These are phyloP conservation scores for Caenorhabditis remanei DNA, from an alignment of 1,140 invertebrate species.

Conservation along the genomic window DNA sequence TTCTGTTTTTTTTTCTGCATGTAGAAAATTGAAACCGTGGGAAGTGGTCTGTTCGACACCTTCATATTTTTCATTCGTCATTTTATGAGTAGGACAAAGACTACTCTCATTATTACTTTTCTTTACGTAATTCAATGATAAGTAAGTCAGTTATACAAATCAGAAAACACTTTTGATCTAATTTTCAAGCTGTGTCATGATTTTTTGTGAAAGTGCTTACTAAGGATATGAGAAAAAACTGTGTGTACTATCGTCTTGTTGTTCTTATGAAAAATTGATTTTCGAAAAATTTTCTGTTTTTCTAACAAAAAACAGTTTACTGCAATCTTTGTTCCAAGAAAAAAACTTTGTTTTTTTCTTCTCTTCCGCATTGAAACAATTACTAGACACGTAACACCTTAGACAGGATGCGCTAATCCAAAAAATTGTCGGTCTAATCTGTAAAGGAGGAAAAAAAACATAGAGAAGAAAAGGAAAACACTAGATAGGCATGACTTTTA, in stretches of 20 bases:
- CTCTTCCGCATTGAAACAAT: constrained; percentile 35
- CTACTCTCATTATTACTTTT: no score
- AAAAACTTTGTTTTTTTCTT: not conserved
- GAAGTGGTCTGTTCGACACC: not conserved
- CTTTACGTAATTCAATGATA: no score
- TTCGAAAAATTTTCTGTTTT: not conserved
- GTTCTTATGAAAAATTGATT: not conserved
- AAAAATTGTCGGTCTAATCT: constrained; percentile 45
- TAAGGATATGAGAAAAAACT: no score
- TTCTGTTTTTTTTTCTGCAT: not conserved
- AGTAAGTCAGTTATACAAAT: not conserved
- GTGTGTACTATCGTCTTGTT: no score
- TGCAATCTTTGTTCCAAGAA: constrained; percentile 30
- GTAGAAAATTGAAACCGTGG: constrained; percentile 3
- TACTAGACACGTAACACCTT: not conserved
- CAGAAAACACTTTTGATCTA: no score
- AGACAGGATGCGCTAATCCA: not conserved
- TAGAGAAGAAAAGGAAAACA: not conserved
- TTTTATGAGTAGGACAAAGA: not conserved
- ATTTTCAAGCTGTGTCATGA: not conserved
- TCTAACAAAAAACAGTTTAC: not conserved
- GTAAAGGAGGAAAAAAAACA: not conserved
- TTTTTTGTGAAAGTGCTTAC: not conserved
- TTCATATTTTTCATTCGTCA: not conserved
- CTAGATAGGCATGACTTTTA: no score